A percentile compares a stretch with the other conserved stretches of the same genome.
Conservation (phyloP, 2,797 vertebrate genomes). For the Enteromius anoplus region DNA sequence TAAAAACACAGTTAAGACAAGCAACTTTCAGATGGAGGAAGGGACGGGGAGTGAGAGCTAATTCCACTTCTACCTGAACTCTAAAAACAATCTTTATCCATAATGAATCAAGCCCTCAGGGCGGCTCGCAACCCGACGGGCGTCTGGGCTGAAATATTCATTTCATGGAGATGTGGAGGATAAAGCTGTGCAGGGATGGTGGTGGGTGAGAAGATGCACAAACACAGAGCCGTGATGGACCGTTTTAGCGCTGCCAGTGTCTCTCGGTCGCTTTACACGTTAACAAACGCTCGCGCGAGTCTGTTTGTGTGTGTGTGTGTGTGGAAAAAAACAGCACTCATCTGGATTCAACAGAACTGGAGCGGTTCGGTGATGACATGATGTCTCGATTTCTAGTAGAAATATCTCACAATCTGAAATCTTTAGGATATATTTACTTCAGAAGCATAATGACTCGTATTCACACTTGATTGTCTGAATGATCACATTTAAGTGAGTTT, state of each 20-base stretch:
- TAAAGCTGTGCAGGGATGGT: slow-evolving; percentile 38
- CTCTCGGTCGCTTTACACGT: not conserved
- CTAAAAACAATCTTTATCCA: slow-evolving; percentile 63
- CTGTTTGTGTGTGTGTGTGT: slow-evolving; percentile 31
- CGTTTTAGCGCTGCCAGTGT: slow-evolving; percentile 32
- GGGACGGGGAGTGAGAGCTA: slow-evolving; percentile 22
- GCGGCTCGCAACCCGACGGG: slow-evolving; percentile 47
- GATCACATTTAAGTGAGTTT: not conserved
- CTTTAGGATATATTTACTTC: not conserved
- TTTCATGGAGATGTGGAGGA: slow-evolving; percentile 56
- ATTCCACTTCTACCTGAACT: slow-evolving; percentile 49
- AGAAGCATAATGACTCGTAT: no score
- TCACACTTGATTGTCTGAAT: not conserved
- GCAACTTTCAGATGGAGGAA: slow-evolving; percentile 51
- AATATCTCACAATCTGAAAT: not conserved
- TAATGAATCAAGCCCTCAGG: slow-evolving; percentile 67
- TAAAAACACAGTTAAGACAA: slow-evolving; percentile 55
- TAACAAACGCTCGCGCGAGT: not conserved
- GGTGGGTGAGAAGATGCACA: slow-evolving; percentile 12
- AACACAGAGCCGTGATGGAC: slow-evolving; percentile 37
- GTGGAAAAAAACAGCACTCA: no score
- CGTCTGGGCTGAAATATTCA: slow-evolving; percentile 57
- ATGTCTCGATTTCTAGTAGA: not conserved
- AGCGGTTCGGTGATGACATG: slow-evolving; percentile 24
- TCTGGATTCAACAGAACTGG: slow-evolving; percentile 32